These are phyloP conservation scores for Drosophila monieri DNA, from an alignment of 2,888 invertebrate genomes.

Conservation along the genomic window DNA sequence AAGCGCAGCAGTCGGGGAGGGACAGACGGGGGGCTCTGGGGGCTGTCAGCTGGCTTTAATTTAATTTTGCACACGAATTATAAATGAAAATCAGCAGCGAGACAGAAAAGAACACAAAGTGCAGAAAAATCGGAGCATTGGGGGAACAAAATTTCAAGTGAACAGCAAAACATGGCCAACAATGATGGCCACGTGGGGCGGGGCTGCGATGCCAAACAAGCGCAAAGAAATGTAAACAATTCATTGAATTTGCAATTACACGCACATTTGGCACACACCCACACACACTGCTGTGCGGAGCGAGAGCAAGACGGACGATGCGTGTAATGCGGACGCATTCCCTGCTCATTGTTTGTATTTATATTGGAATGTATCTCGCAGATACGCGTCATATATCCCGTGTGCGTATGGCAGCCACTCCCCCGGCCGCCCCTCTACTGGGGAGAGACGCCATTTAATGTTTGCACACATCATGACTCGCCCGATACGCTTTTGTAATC, in stretches of 20 bases:
- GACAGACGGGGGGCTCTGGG: not conserved
- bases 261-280: conserved; percentile 75
- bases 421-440: conserved; percentile 15
- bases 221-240: conserved; percentile 81
- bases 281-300: conserved; percentile 22
- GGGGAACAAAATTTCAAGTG: conserved; percentile 44
- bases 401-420: conserved; percentile 55
- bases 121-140: conserved; percentile 31
- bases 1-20: conserved; percentile 62
- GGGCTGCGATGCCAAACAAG: conserved; percentile 61
- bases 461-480: conserved; percentile 81
- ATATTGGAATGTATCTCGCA: conserved; percentile 70
- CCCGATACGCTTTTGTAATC: conserved; percentile 81
- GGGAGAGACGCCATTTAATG: conserved; percentile 75
- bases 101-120: conserved; percentile 38
- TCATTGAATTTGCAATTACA: conserved; percentile 82
- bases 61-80: conserved; percentile 78
- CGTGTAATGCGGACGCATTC: conserved; percentile 70
- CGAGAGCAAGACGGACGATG: conserved; percentile 41
- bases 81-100: conserved; percentile 70
- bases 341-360: conserved; percentile 57
- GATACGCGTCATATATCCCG: conserved; percentile 77
- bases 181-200: conserved; percentile 41
- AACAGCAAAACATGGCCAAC: conserved; percentile 60
- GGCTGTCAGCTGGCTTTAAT: conserved; percentile 77